Base-by-base conservation (phyloP, 1,140 invertebrate species). In the Aradophagus sp. region DNA sequence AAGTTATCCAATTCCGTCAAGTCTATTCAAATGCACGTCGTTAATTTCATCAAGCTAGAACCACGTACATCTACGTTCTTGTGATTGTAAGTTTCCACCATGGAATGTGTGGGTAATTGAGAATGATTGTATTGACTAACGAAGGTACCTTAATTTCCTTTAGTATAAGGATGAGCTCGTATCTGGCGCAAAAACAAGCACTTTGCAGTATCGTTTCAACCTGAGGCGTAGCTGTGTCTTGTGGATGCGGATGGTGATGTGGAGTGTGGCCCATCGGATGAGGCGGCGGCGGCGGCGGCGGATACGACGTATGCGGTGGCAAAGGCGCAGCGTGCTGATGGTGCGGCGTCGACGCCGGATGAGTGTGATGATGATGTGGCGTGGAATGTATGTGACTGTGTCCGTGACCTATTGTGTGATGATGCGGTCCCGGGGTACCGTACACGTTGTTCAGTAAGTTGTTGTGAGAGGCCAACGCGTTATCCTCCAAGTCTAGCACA, bases 101-200 rank as follows among this genome's bases (percentile, higher is more conserved):
- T n/a, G n/a, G n/a, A n/a, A n/a, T n/a, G n/a, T n/a, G n/a, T n/a
- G n/a, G n/a, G n/a, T n/a, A n/a, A n/a, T n/a, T n/a, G n/a, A n/a
- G n/a, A n/a, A n/a, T n/a, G n/a, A n/a, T n/a, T n/a, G n/a, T n/a
- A n/a, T n/a, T n/a, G n/a, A n/a, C n/a, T n/a, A n/a, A n/a, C n/a
- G n/a, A n/a, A n/a, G n/a, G n/a, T 78, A 92, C 89, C 86, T 95
- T 92, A 76, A 99, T 89, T 88, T 99, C 97, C 86, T 95, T 95
- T 70, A 99, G 90, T 84, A 99, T 98, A 79, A 95, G 90, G 73
- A 93, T 91, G 80, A 98, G 91, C 88, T 98, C 93, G 80, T 95
- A 92, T 86, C 94, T 92, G 74, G 93, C 91, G 81, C 90, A 90
- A 80, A 91, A 87, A 83, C 88, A 91, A 88, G 88, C 89, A 89